Conservation (phyloP, 2,888 invertebrate species). For the Erebia ligea region DNA sequence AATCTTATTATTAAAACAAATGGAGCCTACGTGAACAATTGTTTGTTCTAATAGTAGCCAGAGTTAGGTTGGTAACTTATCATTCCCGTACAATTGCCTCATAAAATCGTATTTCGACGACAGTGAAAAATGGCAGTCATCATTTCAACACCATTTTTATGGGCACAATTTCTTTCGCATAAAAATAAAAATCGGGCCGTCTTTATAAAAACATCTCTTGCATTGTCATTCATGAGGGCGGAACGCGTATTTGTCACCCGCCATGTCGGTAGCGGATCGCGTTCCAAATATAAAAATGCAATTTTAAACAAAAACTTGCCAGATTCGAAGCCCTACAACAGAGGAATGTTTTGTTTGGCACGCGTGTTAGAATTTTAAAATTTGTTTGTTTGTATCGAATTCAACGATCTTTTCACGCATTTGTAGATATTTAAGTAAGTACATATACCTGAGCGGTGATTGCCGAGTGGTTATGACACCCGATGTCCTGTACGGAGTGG, state of each 20-base stretch:
- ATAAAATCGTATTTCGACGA: constrained; percentile 74
- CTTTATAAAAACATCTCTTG: constrained; percentile 82
- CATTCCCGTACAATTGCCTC: constrained; percentile 58
- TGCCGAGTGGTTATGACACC: too few relatives aligned
- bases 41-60: constrained; percentile 3
- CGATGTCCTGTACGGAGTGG: too few relatives aligned
- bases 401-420: neutral
- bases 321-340: constrained; percentile 75
- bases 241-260: constrained; percentile 81
- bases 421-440: too few relatives aligned
- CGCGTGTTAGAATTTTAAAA: constrained; percentile 48
- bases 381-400: constrained; percentile 10
- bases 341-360: constrained; percentile 68
- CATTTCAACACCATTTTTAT: constrained; percentile 81
- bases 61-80: constrained; percentile 27
- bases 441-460: too few relatives aligned
- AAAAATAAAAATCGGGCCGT: constrained; percentile 77
- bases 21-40: constrained; percentile 12
- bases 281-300: constrained; percentile 83
- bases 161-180: constrained; percentile 80
- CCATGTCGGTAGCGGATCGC: constrained; percentile 72
- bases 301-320: constrained; percentile 80
- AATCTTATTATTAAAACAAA: constrained; percentile 3
- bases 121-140: constrained; percentile 81
- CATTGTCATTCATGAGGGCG: constrained; percentile 83